Base-by-base conservation (phyloP, 2,113 vertebrate genomes). In the Sander lucioperca region DNA sequence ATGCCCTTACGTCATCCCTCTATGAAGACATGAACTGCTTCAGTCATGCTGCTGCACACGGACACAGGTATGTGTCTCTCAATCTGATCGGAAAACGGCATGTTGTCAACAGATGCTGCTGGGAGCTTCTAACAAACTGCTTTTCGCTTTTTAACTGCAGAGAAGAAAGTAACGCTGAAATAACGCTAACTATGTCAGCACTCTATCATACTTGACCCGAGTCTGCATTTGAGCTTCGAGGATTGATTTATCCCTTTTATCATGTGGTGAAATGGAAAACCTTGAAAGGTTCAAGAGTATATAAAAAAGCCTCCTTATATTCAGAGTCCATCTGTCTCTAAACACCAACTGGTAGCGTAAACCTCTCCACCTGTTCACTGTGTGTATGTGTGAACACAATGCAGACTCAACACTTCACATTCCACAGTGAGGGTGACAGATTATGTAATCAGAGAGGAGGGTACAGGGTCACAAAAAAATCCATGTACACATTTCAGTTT, bases 11-110 rank as follows among this genome's bases (percentile, higher is more conserved):
- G 0, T 96, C 97, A 0, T 97, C 97, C 0, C 96, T 99, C 2
- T 97, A 98, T 0, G 98, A 99, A 82, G 96, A 97, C 25, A 99
- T 99, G 98, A 99, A 99, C 82, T 99, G 98, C 93, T 99, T 99
- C 94, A 99, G 98, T 83, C 97, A 99, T 43, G 97, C 98, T 0
- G 98, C 98, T 0, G 97, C 98, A 16, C 98, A 99, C 0, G 98
- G 98, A 74, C 98, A 99, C 95, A 98, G 98, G 98, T 99, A 91
- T 3, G 77, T 0, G 1, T 0, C 51, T 14, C 2, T 21, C 27
- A 18, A 6, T 39, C 0, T 48, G 58, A 76, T 61, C 10, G 43
- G 25, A 64, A 68, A 69, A 19, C 13, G 54, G 14, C 3, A 0
- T 30, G 19, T 30, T 69, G n/a, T 66, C 27, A 58, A 54, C 58